Conservation (phyloP, 2,113 vertebrate species). For the Oreocharis arfaki region DNA sequence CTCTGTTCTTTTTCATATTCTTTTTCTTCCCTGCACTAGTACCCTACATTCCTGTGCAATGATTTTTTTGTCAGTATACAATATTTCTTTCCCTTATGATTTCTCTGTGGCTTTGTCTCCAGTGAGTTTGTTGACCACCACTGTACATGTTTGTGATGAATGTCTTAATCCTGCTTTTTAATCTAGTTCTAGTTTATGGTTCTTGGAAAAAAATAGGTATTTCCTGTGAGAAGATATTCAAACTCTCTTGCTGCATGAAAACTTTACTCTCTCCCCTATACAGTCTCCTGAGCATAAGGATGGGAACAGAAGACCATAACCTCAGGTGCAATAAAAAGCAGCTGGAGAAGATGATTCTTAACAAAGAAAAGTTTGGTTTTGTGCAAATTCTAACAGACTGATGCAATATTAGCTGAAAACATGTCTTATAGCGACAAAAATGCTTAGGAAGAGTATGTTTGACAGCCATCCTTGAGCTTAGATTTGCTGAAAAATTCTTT, state of each 20-base stretch:
- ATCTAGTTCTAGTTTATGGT: not conserved
- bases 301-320: not conserved
- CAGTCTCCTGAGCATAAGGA: not conserved
- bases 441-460: not conserved
- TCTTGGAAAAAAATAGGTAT: not conserved
- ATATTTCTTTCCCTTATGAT: not conserved
- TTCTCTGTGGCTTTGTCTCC: not conserved
- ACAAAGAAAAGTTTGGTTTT: not conserved
- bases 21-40: not conserved
- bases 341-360: not conserved
- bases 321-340: not conserved
- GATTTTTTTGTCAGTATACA: not conserved
- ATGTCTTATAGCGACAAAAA: not conserved
- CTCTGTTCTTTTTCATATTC: not conserved
- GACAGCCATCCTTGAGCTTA: not conserved
- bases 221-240: not conserved
- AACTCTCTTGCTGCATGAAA: not conserved
- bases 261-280: not conserved
- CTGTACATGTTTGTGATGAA: not conserved
- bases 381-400: not conserved
- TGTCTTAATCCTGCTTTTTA: not conserved
- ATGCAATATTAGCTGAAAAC: not conserved
- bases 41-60: not conserved
- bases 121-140: not conserved
- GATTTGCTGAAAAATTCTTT: not conserved